Conservation (phyloP, 2,888 invertebrate species). For the Linnaemya tessellans region DNA sequence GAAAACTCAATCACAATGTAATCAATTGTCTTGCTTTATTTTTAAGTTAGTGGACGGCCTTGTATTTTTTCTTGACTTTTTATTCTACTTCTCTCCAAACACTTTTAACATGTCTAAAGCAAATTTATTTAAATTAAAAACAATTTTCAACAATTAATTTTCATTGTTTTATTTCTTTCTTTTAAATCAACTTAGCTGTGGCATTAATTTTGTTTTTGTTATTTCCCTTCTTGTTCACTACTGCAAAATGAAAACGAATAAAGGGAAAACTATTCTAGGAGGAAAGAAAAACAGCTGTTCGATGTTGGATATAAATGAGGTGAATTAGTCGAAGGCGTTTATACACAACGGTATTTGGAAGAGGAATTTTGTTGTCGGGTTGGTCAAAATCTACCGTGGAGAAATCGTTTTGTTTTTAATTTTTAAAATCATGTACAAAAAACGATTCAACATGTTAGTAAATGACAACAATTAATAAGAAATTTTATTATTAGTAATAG, state of each 20-base stretch:
- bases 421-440: too few species aligned
- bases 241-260: constrained; percentile 52
- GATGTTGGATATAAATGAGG: background rate
- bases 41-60: constrained; percentile 54
- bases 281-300: constrained; percentile 37
- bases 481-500: too few species aligned
- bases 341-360: background rate
- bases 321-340: background rate
- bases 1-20: constrained; percentile 19
- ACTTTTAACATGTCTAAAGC: constrained; percentile 28
- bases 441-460: too few species aligned
- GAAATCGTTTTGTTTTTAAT: too few species aligned
- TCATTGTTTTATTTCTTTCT: constrained; percentile 34
- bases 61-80: constrained; percentile 40
- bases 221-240: constrained; percentile 38
- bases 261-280: constrained; percentile 36
- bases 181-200: constrained; percentile 43
- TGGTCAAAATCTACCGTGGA: too few species aligned
- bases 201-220: constrained; percentile 60
- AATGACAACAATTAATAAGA: too few species aligned
- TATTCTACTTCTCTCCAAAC: constrained; percentile 26
- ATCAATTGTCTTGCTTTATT: constrained; percentile 13
- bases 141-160: constrained; percentile 33
- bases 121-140: constrained; percentile 51
- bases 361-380: too few species aligned